Evolutionary conservation across 2,888 invertebrate species (phyloP).

Genomic region (Tetragnatha montana): DNA sequence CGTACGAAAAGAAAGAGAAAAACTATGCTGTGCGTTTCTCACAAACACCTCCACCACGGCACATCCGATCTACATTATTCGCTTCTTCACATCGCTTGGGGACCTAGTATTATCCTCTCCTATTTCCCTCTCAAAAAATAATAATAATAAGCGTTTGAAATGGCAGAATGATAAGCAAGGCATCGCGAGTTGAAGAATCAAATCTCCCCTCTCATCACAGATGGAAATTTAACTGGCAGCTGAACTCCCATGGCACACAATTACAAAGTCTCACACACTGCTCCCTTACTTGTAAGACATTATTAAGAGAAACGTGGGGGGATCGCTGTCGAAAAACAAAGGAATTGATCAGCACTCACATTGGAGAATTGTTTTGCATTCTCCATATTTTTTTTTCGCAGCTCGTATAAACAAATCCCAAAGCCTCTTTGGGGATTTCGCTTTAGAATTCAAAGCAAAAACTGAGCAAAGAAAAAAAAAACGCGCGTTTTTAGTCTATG

Average conservation of each 20-base stretch:
- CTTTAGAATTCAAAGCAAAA: constrained; percentile 2
- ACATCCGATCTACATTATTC: not conserved
- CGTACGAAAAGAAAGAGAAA: not conserved
- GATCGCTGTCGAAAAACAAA: not conserved
- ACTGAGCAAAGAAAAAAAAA: not conserved
- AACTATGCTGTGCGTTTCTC: not conserved
- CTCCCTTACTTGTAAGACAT: not conserved
- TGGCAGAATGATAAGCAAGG: not conserved
- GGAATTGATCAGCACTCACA: not conserved
- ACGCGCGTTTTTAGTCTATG: not conserved
- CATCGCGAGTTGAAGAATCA: not conserved
- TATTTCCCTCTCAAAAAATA: not conserved
- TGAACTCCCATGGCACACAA: constrained; percentile 38
- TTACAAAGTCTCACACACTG: constrained; percentile 25
- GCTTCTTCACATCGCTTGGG: not conserved
- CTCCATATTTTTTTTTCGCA: not conserved
- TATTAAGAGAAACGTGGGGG: not conserved
- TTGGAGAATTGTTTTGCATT: not conserved
- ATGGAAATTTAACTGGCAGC: constrained; percentile 45
- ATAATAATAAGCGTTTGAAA: not conserved
- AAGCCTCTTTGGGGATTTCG: not conserved
- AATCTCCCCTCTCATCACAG: not conserved
- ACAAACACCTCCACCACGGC: not conserved
- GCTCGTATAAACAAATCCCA: not conserved
- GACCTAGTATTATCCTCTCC: not conserved